Evolutionary conservation across 2,888 invertebrate genomes (phyloP).

Genomic region (Yponomeuta malinellus): DNA sequence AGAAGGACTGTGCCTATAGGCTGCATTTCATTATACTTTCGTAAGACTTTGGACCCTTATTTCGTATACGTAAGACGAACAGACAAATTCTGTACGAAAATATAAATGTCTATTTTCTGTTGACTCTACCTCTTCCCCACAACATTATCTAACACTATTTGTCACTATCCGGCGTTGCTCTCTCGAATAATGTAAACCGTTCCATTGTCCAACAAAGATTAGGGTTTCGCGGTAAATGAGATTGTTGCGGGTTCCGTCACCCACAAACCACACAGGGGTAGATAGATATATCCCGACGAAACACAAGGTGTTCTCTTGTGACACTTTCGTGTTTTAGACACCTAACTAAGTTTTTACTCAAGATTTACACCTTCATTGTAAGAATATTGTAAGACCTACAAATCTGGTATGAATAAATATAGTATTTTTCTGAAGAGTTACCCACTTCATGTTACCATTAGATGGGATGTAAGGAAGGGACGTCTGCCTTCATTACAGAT

Average conservation of each 20-base stretch:
- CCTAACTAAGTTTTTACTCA: neutral
- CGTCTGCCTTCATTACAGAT: neutral
- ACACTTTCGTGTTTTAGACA: neutral
- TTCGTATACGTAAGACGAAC: too few relatives aligned
- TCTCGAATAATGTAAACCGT: slow-evolving; percentile 17
- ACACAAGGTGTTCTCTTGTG: neutral
- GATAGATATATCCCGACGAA: neutral
- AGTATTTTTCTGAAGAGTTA: neutral
- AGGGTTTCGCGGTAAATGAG: slow-evolving; percentile 33
- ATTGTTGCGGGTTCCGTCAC: slow-evolving; percentile 28
- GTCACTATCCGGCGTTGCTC: neutral
- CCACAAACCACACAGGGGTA: neutral
- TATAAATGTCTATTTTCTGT: too few relatives aligned
- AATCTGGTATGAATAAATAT: neutral
- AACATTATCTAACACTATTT: slow-evolving; percentile 20
- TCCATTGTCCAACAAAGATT: slow-evolving; percentile 35
- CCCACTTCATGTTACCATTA: neutral
- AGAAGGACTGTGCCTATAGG: too few relatives aligned
- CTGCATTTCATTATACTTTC: too few relatives aligned
- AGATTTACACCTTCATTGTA: too few relatives aligned
- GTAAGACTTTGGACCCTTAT: too few relatives aligned
- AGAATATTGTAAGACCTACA: too few relatives aligned
- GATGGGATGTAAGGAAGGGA: neutral
- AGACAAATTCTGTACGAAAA: too few relatives aligned
- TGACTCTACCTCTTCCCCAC: neutral